Conservation (phyloP, 2,888 invertebrate species). For the Lycia hirtaria region DNA sequence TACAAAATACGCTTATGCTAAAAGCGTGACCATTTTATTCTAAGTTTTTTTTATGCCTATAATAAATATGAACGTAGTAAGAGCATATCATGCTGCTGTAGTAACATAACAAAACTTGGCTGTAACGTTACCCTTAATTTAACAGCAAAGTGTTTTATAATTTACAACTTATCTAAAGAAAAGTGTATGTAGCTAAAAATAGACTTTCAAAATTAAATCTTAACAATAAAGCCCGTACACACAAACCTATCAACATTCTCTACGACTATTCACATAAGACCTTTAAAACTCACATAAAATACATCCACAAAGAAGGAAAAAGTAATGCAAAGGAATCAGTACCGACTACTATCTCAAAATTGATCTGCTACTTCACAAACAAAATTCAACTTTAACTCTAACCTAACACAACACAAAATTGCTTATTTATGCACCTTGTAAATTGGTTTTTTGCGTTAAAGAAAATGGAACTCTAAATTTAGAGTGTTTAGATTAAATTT, state of each 20-base stretch:
- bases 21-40: too few species aligned
- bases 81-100: too few species aligned
- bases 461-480: slow-evolving; percentile 44
- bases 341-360: slow-evolving; percentile 83
- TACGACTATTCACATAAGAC: slow-evolving; percentile 77
- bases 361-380: slow-evolving; percentile 64
- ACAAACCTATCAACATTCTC: slow-evolving; percentile 45
- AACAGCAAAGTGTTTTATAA: neutral
- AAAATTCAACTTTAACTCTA: slow-evolving; percentile 47
- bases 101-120: too few species aligned
- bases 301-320: slow-evolving; percentile 82
- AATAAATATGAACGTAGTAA: too few species aligned
- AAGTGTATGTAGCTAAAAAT: too few species aligned
- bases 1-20: too few species aligned
- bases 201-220: slow-evolving; percentile 39
- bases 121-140: too few species aligned
- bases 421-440: slow-evolving; percentile 18
- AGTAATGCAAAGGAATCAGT: slow-evolving; percentile 84
- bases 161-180: neutral
- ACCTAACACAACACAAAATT: slow-evolving; percentile 13
- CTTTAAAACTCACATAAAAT: slow-evolving; percentile 80
- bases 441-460: slow-evolving; percentile 40
- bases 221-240: slow-evolving; percentile 46
- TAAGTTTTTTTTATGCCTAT: too few species aligned
- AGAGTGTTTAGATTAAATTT: slow-evolving; percentile 51